Percentiles rank a stretch among this genome's conserved stretches.
Evolutionary conservation across 1,140 invertebrate species (phyloP).

Genomic region (Charaxes varanes): DNA sequence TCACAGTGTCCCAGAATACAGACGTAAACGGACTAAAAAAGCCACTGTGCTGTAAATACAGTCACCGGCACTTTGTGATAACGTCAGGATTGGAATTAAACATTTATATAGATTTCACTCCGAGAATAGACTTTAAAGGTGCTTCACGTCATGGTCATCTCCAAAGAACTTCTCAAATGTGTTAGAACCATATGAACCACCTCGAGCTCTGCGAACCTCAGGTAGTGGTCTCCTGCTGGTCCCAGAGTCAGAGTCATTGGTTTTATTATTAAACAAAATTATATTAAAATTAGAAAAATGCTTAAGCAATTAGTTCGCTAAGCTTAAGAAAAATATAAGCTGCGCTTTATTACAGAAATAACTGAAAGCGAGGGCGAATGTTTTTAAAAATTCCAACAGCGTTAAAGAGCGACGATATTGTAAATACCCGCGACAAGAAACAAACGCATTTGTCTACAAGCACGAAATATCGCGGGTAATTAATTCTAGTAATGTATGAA

Average conservation of each 20-base stretch:
- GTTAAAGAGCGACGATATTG: background rate
- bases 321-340: background rate
- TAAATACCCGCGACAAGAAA: background rate
- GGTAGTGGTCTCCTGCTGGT: no score
- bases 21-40: no score
- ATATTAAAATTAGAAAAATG: background rate
- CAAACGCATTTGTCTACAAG: background rate
- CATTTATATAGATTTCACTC: no score
- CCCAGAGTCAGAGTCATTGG: background rate
- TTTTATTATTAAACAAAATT: background rate
- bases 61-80: no score
- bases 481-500: background rate
- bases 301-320: background rate
- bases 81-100: no score
- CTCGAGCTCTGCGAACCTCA: no score
- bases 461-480: background rate
- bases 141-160: no score
- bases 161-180: no score
- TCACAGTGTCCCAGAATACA: no score
- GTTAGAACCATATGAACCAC: no score
- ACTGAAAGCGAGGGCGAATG: background rate
- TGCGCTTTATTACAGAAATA: background rate
- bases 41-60: no score
- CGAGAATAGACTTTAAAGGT: no score
- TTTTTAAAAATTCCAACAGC: background rate